A percentile compares a stretch with the other conserved stretches of the same genome.
Evolutionary conservation across 2,888 invertebrate genomes (phyloP).

Genomic region (Cotesia congregata): DNA sequence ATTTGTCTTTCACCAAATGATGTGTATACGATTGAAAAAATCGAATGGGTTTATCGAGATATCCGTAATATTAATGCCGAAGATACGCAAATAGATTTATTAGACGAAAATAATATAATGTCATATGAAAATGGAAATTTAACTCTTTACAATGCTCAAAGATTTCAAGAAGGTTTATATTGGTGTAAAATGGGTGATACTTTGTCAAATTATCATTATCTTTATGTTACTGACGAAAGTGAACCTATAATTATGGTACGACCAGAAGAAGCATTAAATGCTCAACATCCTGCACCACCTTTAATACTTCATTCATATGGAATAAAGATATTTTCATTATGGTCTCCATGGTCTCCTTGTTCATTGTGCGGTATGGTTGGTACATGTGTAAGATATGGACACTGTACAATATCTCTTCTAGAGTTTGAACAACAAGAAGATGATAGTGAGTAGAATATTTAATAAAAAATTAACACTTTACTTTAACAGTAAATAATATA

Average conservation of each 20-base stretch:
- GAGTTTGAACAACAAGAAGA: conserved; percentile 32
- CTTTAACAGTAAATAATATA: neutral
- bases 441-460: conserved; percentile 34
- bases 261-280: conserved; percentile 54
- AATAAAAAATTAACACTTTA: neutral
- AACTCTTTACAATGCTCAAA: conserved; percentile 72
- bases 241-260: conserved; percentile 68
- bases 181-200: conserved; percentile 72
- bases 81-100: conserved; percentile 65
- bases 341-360: conserved; percentile 79
- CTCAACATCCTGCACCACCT: conserved; percentile 63
- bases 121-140: conserved; percentile 71
- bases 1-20: conserved; percentile 74
- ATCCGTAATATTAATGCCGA: conserved; percentile 56
- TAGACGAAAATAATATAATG: conserved; percentile 67
- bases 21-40: conserved; percentile 61
- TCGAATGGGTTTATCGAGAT: conserved; percentile 71
- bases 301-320: conserved; percentile 57
- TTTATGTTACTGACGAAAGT: conserved; percentile 72
- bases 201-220: conserved; percentile 70
- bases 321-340: conserved; percentile 72
- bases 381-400: conserved; percentile 74
- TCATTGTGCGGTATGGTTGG: conserved; percentile 76
- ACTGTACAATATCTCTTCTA: conserved; percentile 71
- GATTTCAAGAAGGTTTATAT: conserved; percentile 73